Evolutionary conservation across 2,797 vertebrate genomes (phyloP), one percentile per base, ranked within the genome.

Genomic region (Acropternis orthonyx): DNA sequence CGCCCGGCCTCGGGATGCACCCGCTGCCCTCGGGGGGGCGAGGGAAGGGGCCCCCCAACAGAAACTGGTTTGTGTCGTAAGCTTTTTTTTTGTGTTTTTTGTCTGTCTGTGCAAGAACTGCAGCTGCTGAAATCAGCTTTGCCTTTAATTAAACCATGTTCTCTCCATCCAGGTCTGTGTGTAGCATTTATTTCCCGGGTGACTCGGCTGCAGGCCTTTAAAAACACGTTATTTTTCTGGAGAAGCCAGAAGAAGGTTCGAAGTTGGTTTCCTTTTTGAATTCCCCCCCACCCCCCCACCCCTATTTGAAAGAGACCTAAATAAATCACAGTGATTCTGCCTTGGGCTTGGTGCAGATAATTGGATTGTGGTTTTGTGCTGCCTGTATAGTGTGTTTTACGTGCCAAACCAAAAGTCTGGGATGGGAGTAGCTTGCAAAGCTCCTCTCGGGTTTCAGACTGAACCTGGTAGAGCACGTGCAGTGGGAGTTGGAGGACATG

Each of bases 81-180:
- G 97, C 98, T 98, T 98, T 93, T 92, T 92, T 98, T 97, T 98
- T 98, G 97, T 98, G 97, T 98, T 98, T 95, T 97, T 95, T 97
- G 97, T 98, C 97, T 98, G 97, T 98, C 98, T 98, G 98, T 99
- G 97, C 97, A 97, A 98, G 98, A 98, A 98, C 97, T 97, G 98
- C 98, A 98, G 98, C 98, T 98, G 98, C 98, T 98, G 98, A 98
- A 98, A 98, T 99, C 98, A 98, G 98, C 98, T 98, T 98, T 98
- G 98, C 98, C 98, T 99, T 99, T 98, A 99, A 99, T 98, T 98
- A 98, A 98, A 98, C 98, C 96, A 97, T 98, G 98, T 99, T 99
- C 98, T 99, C 98, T 98, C 98, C 98, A 98, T 93, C 94, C 95
- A 92, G 32, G 94, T 88, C 90, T 96, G 82, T 91, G 96, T 95